Evolutionary conservation across 64 coral and sea anemone genomes (phyloP), one percentile per base, ranked within the genome.

Genomic region (Acropora tenuis): DNA sequence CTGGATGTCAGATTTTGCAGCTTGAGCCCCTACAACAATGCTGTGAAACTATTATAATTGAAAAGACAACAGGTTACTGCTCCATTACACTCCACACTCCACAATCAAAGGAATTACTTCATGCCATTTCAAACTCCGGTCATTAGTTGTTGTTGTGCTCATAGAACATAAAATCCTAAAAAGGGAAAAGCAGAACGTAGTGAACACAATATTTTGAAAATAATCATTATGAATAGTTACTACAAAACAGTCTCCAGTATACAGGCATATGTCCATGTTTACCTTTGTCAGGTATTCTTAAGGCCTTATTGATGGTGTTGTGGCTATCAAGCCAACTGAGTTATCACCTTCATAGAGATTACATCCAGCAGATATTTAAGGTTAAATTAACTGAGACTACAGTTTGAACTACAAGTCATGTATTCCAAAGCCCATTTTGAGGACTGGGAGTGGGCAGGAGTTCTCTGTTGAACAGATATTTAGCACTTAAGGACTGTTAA

Each of bases 111-210:
- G 9, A 41, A 3, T 74, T 4, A 5, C 8, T 42, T 41, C 7
- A 1, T 5, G 71, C 3, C n/a, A 30, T 74, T 8, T 41, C 52
- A 55, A 55, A 0, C 1, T 3, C 8, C 1, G n/a, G 41, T 8
- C 41, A 41, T 61, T 15, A 63, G 84, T 87, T 87, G 84, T 87
- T 87, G 5, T 8, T n/a, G 17, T 72, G 66, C 80, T 90, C 88
- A 80, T 80, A 90, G 78, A 80, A 90, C 88, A 90, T 90, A n/a
- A 80, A 90, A 52, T 90, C 88, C 88, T 90, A 60, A 19, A 89
- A 48, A 89, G 6, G 5, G 4, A 72, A 16, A 72, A 17, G 18
- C 15, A 12, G 12, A 72, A 72, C 18, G 15, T 71, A 5, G 5
- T n/a, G 8, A n/a, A 1, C 18, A 30, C 15, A 72, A 40, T 72